These are phyloP conservation scores for Spialia ferax DNA, from an alignment of 2,888 invertebrate genomes.

Conservation along the genomic window DNA sequence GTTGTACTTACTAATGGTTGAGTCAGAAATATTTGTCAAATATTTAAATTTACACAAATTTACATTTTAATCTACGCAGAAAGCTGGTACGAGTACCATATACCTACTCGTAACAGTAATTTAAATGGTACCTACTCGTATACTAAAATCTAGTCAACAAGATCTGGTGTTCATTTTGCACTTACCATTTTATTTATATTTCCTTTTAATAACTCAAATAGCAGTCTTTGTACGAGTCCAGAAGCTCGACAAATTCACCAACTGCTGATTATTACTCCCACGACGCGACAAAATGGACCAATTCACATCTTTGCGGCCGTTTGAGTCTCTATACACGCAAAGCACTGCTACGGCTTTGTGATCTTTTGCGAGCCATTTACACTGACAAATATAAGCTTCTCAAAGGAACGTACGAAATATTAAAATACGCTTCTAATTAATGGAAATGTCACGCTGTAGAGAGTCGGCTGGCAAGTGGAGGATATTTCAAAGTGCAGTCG, in stretches of 20 bases:
- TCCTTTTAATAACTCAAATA: neutral
- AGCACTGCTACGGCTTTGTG: neutral
- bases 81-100: too few species aligned
- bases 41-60: neutral
- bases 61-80: too few species aligned
- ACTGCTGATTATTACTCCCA: neutral
- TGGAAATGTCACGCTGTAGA: neutral
- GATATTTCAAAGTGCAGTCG: conserved; percentile 1
- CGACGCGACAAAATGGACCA: conserved; percentile 1
- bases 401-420: neutral
- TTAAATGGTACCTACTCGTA: too few species aligned
- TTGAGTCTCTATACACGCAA: neutral
- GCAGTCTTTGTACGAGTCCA: conserved; percentile 1
- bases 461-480: neutral
- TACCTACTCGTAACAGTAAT: too few species aligned
- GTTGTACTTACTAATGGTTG: too few species aligned
- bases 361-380: neutral
- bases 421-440: neutral
- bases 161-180: neutral
- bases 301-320: neutral
- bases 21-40: too few species aligned
- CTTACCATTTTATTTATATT: neutral
- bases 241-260: neutral
- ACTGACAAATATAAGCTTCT: neutral
- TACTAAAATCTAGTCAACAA: too few species aligned